phyloP scores from a whole-genome alignment of 1,140 invertebrate genomes.

The Apis mellifera region Amel_HAv3.1 CM009935.2:3995001-3995500 shows the following conservation, averaged over 20 bases:
- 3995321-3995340: background rate
- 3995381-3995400: background rate
- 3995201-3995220: constrained; percentile 26
- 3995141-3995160: constrained; percentile 39
- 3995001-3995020: no score
- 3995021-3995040: background rate
- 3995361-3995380: background rate
- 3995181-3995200: constrained; percentile 44
- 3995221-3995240: constrained; percentile 27
- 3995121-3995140: constrained; percentile 47
- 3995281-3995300: background rate
- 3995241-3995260: constrained; percentile 11
- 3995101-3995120: constrained; percentile 31
- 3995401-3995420: background rate
- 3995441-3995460: no score
- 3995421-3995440: background rate
- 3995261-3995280: background rate
- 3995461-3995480: no score
- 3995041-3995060: constrained; percentile 2
- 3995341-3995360: background rate
- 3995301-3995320: background rate
- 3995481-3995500: no score
- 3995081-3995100: constrained; percentile 25
- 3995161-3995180: constrained; percentile 38
- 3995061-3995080: constrained; percentile 33